These are phyloP conservation scores for Murina feae DNA, from an alignment of 2,113 vertebrate genomes.

Conservation along the genomic window DNA sequence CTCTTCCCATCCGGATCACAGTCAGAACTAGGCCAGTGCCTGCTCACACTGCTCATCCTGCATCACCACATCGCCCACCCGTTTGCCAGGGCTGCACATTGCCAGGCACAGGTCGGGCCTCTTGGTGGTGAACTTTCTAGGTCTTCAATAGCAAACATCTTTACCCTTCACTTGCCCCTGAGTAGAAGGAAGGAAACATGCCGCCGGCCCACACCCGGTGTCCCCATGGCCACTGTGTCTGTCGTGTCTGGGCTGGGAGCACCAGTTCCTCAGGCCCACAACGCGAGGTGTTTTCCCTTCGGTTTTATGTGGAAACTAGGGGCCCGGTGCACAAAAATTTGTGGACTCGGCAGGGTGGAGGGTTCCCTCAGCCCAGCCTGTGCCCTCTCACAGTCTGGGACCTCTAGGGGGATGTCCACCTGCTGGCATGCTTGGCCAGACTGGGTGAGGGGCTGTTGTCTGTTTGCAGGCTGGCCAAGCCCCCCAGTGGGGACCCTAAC, in stretches of 20 bases:
- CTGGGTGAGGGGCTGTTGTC: too few species aligned
- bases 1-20: accelerated
- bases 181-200: neutral
- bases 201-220: neutral
- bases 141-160: neutral
- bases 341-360: too few species aligned
- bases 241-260: neutral
- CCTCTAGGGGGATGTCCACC: too few species aligned
- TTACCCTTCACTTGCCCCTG: accelerated
- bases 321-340: too few species aligned
- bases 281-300: neutral
- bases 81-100: accelerated
- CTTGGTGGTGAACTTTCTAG: neutral
- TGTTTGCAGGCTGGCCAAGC: too few species aligned
- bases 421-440: too few species aligned
- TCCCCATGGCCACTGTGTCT: neutral
- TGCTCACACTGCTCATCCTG: accelerated
- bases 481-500: too few species aligned
- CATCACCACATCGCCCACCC: accelerated
- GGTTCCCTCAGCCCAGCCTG: too few species aligned
- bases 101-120: neutral
- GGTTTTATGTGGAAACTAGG: neutral
- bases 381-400: too few species aligned
- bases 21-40: neutral
- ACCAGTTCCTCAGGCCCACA: neutral